These are phyloP conservation scores for Deilephila elpenor DNA, from an alignment of 2,888 invertebrate genomes.

Conservation along the genomic window DNA sequence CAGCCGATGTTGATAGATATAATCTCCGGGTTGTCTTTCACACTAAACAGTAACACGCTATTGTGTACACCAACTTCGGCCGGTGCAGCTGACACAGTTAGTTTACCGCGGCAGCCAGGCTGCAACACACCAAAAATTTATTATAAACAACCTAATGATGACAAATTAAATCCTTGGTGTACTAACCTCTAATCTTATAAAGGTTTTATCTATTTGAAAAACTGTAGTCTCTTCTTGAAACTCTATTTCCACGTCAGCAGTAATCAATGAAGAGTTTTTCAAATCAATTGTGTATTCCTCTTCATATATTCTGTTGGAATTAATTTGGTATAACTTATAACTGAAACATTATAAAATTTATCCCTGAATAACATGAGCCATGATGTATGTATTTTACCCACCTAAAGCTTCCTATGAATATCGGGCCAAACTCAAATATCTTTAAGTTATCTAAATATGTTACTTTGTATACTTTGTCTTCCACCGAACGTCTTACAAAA, in stretches of 20 bases:
- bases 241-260: constrained; percentile 75
- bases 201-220: constrained; percentile 76
- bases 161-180: background rate
- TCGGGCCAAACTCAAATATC: constrained; percentile 77
- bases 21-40: constrained; percentile 86
- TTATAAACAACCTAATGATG: background rate
- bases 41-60: constrained; percentile 66
- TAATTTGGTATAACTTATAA: background rate
- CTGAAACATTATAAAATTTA: background rate
- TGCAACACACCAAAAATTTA: constrained; percentile 41
- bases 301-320: constrained; percentile 68
- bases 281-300: constrained; percentile 78
- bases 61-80: constrained; percentile 63
- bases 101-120: constrained; percentile 70
- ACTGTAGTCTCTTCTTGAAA: constrained; percentile 70
- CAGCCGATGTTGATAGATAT: constrained; percentile 79
- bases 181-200: constrained; percentile 65
- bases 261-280: constrained; percentile 81
- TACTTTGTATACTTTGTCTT: constrained; percentile 69
- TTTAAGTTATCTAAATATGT: constrained; percentile 76
- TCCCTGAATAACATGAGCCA: background rate
- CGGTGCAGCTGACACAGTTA: constrained; percentile 73
- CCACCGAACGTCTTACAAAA: constrained; percentile 69
- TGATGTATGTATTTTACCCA: constrained; percentile 35
- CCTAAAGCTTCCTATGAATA: constrained; percentile 71